Conservation (phyloP, 2,888 invertebrate species). For the Lasioglossum leucozonium region DNA sequence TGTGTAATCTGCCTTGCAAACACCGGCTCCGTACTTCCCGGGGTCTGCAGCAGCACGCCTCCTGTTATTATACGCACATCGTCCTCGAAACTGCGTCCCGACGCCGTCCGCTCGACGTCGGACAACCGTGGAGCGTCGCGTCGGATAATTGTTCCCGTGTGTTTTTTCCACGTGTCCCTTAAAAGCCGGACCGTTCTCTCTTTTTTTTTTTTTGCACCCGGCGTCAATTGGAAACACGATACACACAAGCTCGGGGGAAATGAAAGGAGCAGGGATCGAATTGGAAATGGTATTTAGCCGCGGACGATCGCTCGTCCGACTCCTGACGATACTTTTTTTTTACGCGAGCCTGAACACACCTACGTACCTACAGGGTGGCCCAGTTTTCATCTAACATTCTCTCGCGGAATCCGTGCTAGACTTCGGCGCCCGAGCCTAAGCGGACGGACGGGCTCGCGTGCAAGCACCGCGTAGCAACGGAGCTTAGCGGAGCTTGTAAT, state of each 20-base stretch:
- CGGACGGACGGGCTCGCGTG: no score
- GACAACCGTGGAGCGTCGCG: background rate
- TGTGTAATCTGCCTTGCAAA: slow-evolving; percentile 68
- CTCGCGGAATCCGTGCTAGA: no score
- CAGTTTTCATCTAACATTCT: background rate
- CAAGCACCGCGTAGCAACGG: slow-evolving; percentile 24
- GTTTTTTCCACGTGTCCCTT: background rate
- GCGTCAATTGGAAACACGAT: slow-evolving; percentile 45
- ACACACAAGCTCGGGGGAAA: slow-evolving; percentile 14
- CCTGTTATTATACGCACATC: slow-evolving; percentile 56
- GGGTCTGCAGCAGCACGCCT: slow-evolving; percentile 48
- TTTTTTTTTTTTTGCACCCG: slow-evolving; percentile 7
- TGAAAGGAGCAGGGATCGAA: slow-evolving; percentile 39
- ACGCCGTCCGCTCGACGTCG: background rate
- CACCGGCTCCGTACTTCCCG: slow-evolving; percentile 44
- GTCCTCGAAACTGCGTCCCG: slow-evolving; percentile 13
- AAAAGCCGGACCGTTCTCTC: slow-evolving; percentile 9
- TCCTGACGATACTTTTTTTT: slow-evolving; percentile 23
- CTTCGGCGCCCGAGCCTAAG: no score
- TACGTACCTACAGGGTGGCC: background rate
- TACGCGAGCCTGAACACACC: background rate
- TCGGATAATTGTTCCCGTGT: background rate
- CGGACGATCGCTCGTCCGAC: slow-evolving; percentile 27
- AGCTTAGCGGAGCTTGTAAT: slow-evolving; percentile 44
- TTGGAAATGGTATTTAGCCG: slow-evolving; percentile 56